Evolutionary conservation across 2,888 invertebrate species (phyloP).

Genomic region (Drosophila kokeensis): DNA sequence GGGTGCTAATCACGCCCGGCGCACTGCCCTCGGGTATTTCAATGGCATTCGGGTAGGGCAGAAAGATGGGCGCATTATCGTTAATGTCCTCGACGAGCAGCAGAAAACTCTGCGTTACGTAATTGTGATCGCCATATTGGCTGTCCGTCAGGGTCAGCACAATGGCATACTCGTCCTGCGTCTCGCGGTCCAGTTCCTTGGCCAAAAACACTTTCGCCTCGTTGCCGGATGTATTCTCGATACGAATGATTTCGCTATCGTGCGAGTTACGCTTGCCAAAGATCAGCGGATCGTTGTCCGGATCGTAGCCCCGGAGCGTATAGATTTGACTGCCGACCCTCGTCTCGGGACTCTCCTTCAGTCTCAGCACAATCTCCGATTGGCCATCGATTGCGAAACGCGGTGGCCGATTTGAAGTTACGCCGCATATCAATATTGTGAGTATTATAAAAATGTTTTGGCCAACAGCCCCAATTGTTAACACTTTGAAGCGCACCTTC

Average conservation of each 20-base stretch:
- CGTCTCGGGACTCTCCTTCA: constrained; percentile 95
- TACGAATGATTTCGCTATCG: constrained; percentile 92
- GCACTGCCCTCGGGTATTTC: constrained; percentile 92
- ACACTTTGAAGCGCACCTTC: constrained; percentile 79
- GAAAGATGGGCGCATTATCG: constrained; percentile 95
- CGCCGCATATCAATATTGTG: constrained; percentile 53
- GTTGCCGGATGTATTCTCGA: constrained; percentile 92
- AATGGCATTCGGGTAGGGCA: constrained; percentile 93
- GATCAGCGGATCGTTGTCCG: constrained; percentile 92
- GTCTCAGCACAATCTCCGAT: constrained; percentile 94
- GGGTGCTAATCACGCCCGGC: constrained; percentile 90
- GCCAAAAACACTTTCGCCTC: constrained; percentile 95
- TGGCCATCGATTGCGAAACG: constrained; percentile 94
- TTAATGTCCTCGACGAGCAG: constrained; percentile 96
- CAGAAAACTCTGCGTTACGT: constrained; percentile 94
- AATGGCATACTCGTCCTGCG: constrained; percentile 94
- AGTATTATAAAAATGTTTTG: constrained; percentile 51
- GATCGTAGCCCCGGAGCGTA: constrained; percentile 92
- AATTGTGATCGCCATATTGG: constrained; percentile 93
- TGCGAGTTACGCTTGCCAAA: constrained; percentile 93
- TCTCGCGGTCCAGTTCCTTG: constrained; percentile 96
- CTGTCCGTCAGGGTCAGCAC: constrained; percentile 95
- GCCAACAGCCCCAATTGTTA: not conserved
- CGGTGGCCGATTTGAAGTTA: constrained; percentile 90
- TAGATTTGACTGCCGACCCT: constrained; percentile 93